A percentile compares a stretch with the other conserved stretches of the same genome.
phyloP scores from a whole-genome alignment of 2,888 invertebrate genomes.

The Tetragnatha montana region DNA sequence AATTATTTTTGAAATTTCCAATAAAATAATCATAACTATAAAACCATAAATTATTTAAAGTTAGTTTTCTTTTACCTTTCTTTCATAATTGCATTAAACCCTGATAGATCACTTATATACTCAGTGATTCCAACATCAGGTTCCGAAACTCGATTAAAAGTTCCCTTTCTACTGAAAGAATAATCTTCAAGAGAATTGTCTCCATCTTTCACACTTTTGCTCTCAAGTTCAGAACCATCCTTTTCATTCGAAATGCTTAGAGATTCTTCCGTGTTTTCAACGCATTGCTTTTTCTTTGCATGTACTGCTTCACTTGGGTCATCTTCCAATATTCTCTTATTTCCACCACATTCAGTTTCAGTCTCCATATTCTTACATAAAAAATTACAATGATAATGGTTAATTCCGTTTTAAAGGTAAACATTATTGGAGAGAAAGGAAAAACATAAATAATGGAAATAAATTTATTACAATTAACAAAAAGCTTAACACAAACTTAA shows the following conservation, averaged over 20 bases:
- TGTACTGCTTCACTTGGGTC: not conserved
- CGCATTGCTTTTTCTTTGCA: not conserved
- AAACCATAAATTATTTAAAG: not conserved
- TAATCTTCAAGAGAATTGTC: not conserved
- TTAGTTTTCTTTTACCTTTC: conserved; percentile 63
- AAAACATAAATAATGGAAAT: too few species aligned
- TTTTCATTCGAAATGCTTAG: not conserved
- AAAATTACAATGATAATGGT: too few species aligned
- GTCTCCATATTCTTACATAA: not conserved
- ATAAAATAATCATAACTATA: not conserved
- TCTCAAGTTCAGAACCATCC: not conserved
- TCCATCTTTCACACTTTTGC: not conserved
- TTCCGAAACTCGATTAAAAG: conserved; percentile 57
- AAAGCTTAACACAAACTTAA: too few species aligned
- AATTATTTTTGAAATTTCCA: too few species aligned
- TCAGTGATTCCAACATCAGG: conserved; percentile 71
- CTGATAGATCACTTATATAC: conserved; percentile 67
- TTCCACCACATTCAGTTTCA: not conserved
- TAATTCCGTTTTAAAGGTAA: too few species aligned
- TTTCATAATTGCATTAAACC: conserved; percentile 71
- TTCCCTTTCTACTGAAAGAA: not conserved
- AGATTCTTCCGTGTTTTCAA: not conserved
- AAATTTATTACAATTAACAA: too few species aligned
- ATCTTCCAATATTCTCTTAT: not conserved
- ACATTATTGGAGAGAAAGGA: too few species aligned